Percentiles rank a stretch among this genome's conserved stretches.
phyloP scores from a whole-genome alignment of 2,888 invertebrate genomes.

The Nematopogon swammerdamellus region DNA sequence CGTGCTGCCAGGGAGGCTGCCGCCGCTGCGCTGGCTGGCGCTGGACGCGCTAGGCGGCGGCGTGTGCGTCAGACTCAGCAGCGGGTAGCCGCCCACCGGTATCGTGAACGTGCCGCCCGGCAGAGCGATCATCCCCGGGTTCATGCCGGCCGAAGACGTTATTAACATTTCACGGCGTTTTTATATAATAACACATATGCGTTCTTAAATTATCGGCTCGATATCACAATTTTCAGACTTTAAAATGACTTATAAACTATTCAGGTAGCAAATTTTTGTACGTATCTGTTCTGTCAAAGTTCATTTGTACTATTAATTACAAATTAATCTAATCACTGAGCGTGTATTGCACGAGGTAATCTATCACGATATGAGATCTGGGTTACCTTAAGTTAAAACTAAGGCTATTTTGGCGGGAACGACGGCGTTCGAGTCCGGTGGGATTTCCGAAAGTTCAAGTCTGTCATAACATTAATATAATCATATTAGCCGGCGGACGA shows the following conservation, averaged over 20 bases:
- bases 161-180: neutral
- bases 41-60: neutral
- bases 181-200: too few species aligned
- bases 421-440: too few species aligned
- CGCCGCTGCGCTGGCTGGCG: conserved; percentile 10
- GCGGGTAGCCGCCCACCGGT: conserved; percentile 13
- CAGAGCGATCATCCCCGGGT: conserved; percentile 27
- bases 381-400: neutral
- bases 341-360: neutral
- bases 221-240: neutral
- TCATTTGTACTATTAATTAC: neutral
- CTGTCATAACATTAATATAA: neutral
- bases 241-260: neutral
- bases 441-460: neutral
- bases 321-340: neutral
- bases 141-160: conserved; percentile 22
- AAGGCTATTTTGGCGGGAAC: too few species aligned
- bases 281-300: neutral
- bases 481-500: neutral
- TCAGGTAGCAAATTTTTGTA: neutral
- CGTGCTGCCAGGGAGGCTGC: conserved; percentile 25
- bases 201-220: too few species aligned
- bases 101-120: conserved; percentile 27
- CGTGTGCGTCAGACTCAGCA: neutral
- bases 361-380: neutral